These are phyloP conservation scores for Bungarus multicinctus DNA, from an alignment of 2,113 vertebrate species.

Conservation along the genomic window DNA sequence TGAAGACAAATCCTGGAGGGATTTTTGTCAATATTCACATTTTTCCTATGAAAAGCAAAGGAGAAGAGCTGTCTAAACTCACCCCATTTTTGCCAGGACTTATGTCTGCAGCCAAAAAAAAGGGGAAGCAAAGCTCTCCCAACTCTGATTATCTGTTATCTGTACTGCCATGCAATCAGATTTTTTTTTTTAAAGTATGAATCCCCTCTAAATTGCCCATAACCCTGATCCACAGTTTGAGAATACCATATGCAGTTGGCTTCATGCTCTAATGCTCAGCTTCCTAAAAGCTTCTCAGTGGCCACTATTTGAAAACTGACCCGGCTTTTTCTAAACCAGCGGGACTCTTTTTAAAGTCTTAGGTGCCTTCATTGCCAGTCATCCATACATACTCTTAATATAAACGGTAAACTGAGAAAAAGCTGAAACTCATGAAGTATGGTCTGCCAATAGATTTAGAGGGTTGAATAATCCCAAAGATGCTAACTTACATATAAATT, in stretches of 20 bases:
- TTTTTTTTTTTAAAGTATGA: neutral
- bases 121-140: neutral
- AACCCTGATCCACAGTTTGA: neutral
- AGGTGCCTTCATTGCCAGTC: neutral
- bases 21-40: neutral
- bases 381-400: neutral
- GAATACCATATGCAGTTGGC: neutral
- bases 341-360: neutral
- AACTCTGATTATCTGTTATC: too few relatives aligned
- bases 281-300: neutral
- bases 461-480: neutral
- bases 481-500: neutral
- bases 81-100: neutral
- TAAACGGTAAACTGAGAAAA: neutral
- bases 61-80: neutral
- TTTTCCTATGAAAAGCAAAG: neutral
- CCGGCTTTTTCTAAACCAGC: neutral
- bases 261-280: neutral
- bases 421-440: neutral
- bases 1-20: neutral
- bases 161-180: neutral
- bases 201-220: neutral
- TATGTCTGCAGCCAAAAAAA: neutral
- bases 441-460: neutral
- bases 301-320: neutral